These are phyloP conservation scores for Pterobdella sp. DNA, from an alignment of 2,888 invertebrate genomes.

Conservation along the genomic window DNA sequence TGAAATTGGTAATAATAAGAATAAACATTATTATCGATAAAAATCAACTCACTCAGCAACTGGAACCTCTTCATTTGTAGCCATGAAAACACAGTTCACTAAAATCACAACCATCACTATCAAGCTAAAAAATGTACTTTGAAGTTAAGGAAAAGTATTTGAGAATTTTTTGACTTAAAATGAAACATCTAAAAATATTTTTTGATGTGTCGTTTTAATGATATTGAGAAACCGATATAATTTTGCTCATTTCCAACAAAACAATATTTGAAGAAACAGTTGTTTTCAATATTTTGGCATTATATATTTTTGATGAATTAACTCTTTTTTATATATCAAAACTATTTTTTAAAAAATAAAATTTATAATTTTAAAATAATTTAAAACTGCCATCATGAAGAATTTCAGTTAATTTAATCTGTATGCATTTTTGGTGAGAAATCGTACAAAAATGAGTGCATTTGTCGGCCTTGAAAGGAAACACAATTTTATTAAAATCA, in stretches of 20 bases:
- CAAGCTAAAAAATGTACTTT: constrained; percentile 72
- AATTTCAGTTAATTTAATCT: too few species aligned
- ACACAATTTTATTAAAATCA: neutral
- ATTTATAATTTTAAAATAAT: too few species aligned
- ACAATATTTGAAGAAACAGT: neutral
- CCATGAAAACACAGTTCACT: constrained; percentile 98
- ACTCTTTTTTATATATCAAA: too few species aligned
- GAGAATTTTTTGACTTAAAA: too few species aligned
- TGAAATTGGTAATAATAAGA: too few species aligned
- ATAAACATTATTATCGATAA: neutral
- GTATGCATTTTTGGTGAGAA: neutral
- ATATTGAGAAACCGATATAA: neutral
- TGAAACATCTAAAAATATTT: too few species aligned
- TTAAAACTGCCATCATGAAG: too few species aligned
- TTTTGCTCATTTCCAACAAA: neutral
- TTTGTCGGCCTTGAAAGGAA: neutral
- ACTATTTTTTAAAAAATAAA: too few species aligned
- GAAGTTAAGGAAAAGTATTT: constrained; percentile 23
- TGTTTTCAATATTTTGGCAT: too few species aligned
- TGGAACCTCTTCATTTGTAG: constrained; percentile 49
- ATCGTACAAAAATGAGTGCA: neutral
- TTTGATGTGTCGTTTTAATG: neutral
- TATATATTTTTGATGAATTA: too few species aligned
- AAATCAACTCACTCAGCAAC: constrained; percentile 25
- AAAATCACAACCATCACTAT: constrained; percentile 97